Evolutionary conservation across 2,888 invertebrate genomes (phyloP), one percentile per base, ranked within the genome.

Genomic region (Sicus ferrugineus): DNA sequence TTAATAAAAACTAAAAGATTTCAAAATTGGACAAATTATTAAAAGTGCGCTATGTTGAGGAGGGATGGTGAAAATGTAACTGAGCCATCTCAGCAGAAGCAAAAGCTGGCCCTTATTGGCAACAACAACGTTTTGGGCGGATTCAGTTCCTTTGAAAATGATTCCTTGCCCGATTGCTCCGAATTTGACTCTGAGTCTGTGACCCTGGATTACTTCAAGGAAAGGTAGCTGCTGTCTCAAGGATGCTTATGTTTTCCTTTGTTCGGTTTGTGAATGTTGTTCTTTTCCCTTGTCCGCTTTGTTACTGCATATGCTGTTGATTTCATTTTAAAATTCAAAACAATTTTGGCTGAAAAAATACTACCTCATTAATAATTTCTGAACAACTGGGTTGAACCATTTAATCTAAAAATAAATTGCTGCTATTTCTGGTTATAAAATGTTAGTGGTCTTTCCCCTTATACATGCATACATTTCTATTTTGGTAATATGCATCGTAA

Each of bases 121-220:
- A 74, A 72, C 69, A 78, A 70, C 34, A 72, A 74, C 68, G 80
- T 85, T 70, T 79, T 87, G 77, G 86, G 87, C 75, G 87, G 87
- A 76, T 86, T 87, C 78, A 86, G 86, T 79, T 82, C 82, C 68
- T 88, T 88, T 75, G 88, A 87, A 77, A 86, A 85, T 72, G 88
- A 88, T 77, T 87, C 87, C 48, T 77, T 88, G 73, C 86, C 87
- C 61, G 87, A 87, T 80, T 88, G 87, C 75, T 87, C 87, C 73
- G 88, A 88, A 83, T 88, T 88, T 78, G 88, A 88, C 83, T 86
- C 87, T 46, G 86, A 87, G 77, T 86, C 86, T 69, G 85, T 87
- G 68, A 85, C 86, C 72, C 82, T 86, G 81, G 87, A 87, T 75
- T 87, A 86, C 77, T 85, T 85, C 76, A 84, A 83, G 75, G 87